Evolutionary conservation across 2,113 vertebrate genomes (phyloP), one percentile per base, ranked within the genome.

Genomic region (Dipodomys ordii): DNA sequence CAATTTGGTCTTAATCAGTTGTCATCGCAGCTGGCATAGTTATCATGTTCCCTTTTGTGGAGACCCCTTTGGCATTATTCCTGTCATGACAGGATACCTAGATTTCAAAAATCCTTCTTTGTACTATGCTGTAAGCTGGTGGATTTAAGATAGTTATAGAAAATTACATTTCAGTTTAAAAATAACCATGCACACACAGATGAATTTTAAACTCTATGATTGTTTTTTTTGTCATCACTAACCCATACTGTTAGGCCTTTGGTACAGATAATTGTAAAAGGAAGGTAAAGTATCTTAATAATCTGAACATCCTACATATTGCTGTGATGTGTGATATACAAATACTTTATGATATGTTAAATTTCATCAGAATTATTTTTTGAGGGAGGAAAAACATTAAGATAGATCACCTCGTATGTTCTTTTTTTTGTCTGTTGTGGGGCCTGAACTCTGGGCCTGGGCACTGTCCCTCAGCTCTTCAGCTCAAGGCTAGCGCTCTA

Each of bases 1-100:
- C 90, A 90, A 74, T 97, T 98, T 96, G 80, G 84, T 92, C 97
- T 96, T 96, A 89, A 95, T 96, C 90, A 88, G 27, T 95, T 96
- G 87, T 96, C 67, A 20, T 65, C 83, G 83, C 30, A 90, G 30
- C 84, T 74, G 92, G 19, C 79, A 16, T 71, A 67, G 25, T 92
- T 94, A 68, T 85, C 90, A 86, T 39, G 73, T 93, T 96, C 92
- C 65, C 74, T 87, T 92, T 95, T 92, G 8, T 89, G 82, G 90
- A 2, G 7, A 28, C 32, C 19, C 15, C 3, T 9, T 91, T 96
- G 32, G 27, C 71, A 32, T 39, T 92, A 27, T 53, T 94, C 80
- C 22, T 92, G 81, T 62, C 87, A 18, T 7, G 5, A 49, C 20
- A 23, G 84, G 87, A 87, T 3, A 65, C 88, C 88, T 94, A 46